Evolutionary conservation across 1,140 invertebrate genomes (phyloP), one percentile per base, ranked within the genome.

Genomic region (Heliconius hewitsoni): DNA sequence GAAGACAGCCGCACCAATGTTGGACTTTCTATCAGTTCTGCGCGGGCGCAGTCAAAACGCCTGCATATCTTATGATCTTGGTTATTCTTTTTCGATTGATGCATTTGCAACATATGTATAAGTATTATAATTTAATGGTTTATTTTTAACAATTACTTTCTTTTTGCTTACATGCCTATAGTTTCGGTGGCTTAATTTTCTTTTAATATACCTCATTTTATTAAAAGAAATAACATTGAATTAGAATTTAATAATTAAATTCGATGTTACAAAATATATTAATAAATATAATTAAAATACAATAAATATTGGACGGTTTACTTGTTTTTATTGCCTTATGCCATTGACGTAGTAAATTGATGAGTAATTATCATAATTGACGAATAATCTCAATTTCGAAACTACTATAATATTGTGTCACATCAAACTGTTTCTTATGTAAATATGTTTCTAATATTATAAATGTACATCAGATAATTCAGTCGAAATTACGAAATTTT

Each of bases 1-100:
- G 86, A 81, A 79, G 78, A 70, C 76, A 72, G 74, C 55, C 42
- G 74, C 86, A 86, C 82, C 76, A 71, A 80, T 81, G 76, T 73
- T 82, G 81, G 83, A 93, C 92, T 93, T 94, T 94, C 91, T 93
- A 93, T 87, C 85, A 84, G 87, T 84, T 91, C 85, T 89, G 89
- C 87, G 88, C 83, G 72, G 55, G 86, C 87, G 90, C 87, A 88
- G 85, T 86, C 78, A 52, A 66, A 30, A 66, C 60, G 27, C 55
- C 11, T 4, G 60, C 60, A 30, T 66, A 30, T 66, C 60, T 66
- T 60, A 27, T 66, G n/a, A n/a, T n/a, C 60, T 27, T 66, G 60
- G 23, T 66, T 30, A 66, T 66, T 66, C 23, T 66, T 66, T n/a
- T 66, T 23, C 13, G 27, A 66, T 66, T 30, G 60, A 66, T 27